phyloP scores from a whole-genome alignment of 2,888 invertebrate species.

The Netelia virgata region DNA sequence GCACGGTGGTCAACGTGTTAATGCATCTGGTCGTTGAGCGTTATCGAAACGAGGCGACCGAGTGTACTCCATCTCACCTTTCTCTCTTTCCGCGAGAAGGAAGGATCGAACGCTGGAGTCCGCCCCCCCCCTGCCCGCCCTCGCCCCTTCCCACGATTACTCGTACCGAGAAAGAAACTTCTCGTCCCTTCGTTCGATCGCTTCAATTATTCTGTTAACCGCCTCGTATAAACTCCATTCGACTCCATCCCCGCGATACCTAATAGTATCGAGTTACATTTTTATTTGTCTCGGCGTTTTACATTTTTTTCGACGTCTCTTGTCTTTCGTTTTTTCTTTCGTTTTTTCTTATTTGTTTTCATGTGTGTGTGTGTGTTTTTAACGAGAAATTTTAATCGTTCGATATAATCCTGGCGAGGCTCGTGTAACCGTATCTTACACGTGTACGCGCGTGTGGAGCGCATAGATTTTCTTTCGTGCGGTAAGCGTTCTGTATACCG shows the following conservation, averaged over 20 bases:
- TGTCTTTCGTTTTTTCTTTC: not conserved
- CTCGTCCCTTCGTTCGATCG: slow-evolving; percentile 65
- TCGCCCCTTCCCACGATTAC: not conserved
- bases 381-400: slow-evolving; percentile 61
- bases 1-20: slow-evolving; percentile 66
- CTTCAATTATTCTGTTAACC: slow-evolving; percentile 63
- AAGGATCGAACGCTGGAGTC: not conserved
- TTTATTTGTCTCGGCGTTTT: not conserved
- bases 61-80: slow-evolving; percentile 58
- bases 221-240: slow-evolving; percentile 48
- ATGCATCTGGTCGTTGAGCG: slow-evolving; percentile 72
- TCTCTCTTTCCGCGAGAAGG: slow-evolving; percentile 15
- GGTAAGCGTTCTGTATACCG: too few relatives aligned
- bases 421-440: slow-evolving; percentile 60
- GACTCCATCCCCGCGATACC: not conserved
- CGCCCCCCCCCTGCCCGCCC: slow-evolving; percentile 55
- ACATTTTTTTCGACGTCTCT: not conserved
- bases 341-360: slow-evolving; percentile 2
- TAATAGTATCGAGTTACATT: slow-evolving; percentile 55
- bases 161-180: slow-evolving; percentile 4
- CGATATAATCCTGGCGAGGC: slow-evolving; percentile 61
- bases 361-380: too few relatives aligned
- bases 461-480: too few relatives aligned
- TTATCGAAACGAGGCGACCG: slow-evolving; percentile 69
- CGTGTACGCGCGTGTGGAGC: too few relatives aligned